These are phyloP conservation scores for Hormiphora californensis DNA, from an alignment of 37 sponge, comb jelly and placozoan genomes.

Conservation along the genomic window DNA sequence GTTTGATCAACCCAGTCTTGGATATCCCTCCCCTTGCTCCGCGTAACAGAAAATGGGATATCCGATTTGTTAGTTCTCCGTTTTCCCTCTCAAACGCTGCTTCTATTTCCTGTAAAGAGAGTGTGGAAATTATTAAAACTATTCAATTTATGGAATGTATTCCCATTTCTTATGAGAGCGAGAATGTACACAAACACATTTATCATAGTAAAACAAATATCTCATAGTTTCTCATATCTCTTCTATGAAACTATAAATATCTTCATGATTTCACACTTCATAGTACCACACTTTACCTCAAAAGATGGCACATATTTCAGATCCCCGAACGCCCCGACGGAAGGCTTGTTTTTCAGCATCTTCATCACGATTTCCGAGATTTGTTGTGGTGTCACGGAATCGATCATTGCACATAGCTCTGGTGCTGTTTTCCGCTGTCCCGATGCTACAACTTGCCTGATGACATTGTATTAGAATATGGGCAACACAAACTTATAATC, in stretches of 20 bases:
- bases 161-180: too few relatives aligned
- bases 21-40: background rate
- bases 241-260: too few relatives aligned
- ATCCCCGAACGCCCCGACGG: background rate
- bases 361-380: background rate
- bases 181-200: too few relatives aligned
- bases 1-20: background rate
- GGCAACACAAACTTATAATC: too few relatives aligned
- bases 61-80: background rate
- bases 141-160: background rate
- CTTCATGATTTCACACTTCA: too few relatives aligned
- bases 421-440: background rate
- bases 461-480: too few relatives aligned
- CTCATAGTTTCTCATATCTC: too few relatives aligned
- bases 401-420: background rate
- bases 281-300: background rate
- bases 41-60: background rate
- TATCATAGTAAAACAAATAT: too few relatives aligned
- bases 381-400: conserved; percentile 21
- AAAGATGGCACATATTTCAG: background rate
- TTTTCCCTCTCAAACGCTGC: background rate
- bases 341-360: background rate
- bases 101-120: conserved; percentile 1
- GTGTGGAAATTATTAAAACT: background rate
- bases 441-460: background rate